Evolutionary conservation across 2,888 invertebrate genomes (phyloP).

Genomic region (Eupsilia transversa): DNA sequence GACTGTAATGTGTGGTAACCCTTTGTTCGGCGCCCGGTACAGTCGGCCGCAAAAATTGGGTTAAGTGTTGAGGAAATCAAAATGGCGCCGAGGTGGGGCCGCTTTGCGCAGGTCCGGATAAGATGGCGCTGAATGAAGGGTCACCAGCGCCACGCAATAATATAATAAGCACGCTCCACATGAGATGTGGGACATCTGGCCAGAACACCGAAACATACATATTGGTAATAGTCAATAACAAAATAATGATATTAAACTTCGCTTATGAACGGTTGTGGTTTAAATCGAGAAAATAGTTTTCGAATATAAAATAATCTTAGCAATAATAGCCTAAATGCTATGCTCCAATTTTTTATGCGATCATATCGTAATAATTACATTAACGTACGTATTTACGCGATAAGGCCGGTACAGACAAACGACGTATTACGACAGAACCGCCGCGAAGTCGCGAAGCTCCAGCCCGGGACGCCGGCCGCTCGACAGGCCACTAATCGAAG

Average conservation of each 20-base stretch:
- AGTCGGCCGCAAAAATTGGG: slow-evolving; percentile 79
- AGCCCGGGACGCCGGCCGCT: slow-evolving; percentile 62
- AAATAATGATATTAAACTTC: slow-evolving; percentile 89
- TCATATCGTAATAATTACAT: slow-evolving; percentile 85
- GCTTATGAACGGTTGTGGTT: slow-evolving; percentile 91
- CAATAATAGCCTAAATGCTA: slow-evolving; percentile 90
- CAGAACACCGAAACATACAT: slow-evolving; percentile 81
- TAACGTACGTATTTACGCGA: slow-evolving; percentile 71
- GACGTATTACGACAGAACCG: slow-evolving; percentile 9
- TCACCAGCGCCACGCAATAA: slow-evolving; percentile 81
- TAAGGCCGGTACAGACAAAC: slow-evolving; percentile 66
- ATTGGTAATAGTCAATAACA: slow-evolving; percentile 89
- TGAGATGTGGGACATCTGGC: slow-evolving; percentile 80
- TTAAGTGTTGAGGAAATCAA: slow-evolving; percentile 87
- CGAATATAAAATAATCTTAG: slow-evolving; percentile 89
- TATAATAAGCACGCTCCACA: slow-evolving; percentile 80
- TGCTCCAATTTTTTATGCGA: slow-evolving; percentile 87
- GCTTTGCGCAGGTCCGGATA: slow-evolving; percentile 83
- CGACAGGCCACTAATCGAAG: slow-evolving; percentile 82
- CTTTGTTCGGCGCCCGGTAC: slow-evolving; percentile 81
- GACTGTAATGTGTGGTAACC: slow-evolving; percentile 81
- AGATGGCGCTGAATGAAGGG: slow-evolving; percentile 78
- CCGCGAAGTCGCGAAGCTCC: slow-evolving; percentile 34
- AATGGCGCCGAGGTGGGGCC: slow-evolving; percentile 80
- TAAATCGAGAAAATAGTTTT: slow-evolving; percentile 88